Evolutionary conservation across 2,888 invertebrate species (phyloP), one percentile per base, ranked within the genome.

Genomic region (Netelia melanura): DNA sequence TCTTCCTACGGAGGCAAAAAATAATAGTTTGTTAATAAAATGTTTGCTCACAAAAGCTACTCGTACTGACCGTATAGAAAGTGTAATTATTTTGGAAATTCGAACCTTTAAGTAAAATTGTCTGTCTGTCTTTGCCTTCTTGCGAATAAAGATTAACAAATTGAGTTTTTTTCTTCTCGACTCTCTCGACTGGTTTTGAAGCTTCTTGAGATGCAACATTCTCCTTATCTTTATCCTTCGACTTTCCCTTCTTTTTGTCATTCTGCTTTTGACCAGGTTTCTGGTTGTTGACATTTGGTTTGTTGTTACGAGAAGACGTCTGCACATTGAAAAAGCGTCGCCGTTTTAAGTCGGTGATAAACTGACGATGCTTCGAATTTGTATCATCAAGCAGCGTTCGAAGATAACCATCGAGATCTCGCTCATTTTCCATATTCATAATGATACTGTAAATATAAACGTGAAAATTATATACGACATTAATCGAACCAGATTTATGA

Each of bases 371-470:
- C 80, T 96, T 95, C 3, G 95, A 94, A 88, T 96, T 96, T 74
- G 95, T 95, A 85, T 95, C 95, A 92, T 97, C 96, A 0, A 98
- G 91, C 67, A 98, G 94, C 70, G 96, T 96, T 89, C 95, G 95
- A 94, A 98, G 96, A 90, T 97, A 98, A 83, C 97, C 97, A 88
- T 97, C 96, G 68, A 97, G 94, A 90, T 97, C 97, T 82, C 95
- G 94, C 78, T 96, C 96, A 90, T 95, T 96, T 89, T 96, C 95
- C 88, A 98, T 97, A 17, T 96, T 95, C 83, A 96, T 91, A 52
- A 98, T 96, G 89, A 96, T 97, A 52, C 98, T 98, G 92, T 67
- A 94, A 94, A 85, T 67, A 87, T 84, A 71, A 77, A 72, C 14
- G 30, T 65, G 74, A 44, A 17, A 43, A 58, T 52, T 23, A 17